Evolutionary conservation across 2,888 invertebrate species (phyloP), one percentile per base, ranked within the genome.

Genomic region (Euproctis similis): DNA sequence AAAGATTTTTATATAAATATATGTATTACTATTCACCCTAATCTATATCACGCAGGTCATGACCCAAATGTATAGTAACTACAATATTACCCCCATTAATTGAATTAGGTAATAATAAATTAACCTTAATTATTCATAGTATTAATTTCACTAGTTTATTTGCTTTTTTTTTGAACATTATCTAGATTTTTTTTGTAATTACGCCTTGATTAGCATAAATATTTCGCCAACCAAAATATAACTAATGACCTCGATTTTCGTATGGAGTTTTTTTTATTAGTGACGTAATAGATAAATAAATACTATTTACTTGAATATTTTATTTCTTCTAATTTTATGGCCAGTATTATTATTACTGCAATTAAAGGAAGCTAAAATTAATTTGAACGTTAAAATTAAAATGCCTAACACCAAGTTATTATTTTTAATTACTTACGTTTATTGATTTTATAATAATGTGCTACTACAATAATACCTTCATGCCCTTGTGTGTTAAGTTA

Each of bases 191-290:
- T 34, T 19, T 8, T 36, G 11, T 30, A 18, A 21, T 26, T 28
- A 13, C 20, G 26, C 34, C 44, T 50, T 28, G 29, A 39, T 29
- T 26, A 36, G 28, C 28, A 30, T 32, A 23, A 26, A 30, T 19
- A 12, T 24, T 8, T 13, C 26, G 26, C 23, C n/a, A 30, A 37
- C 17, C 39, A n/a, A n/a, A n/a, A n/a, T n/a, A n/a, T n/a, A n/a
- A n/a, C n/a, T n/a, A n/a, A n/a, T n/a, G n/a, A n/a, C n/a, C n/a
- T n/a, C n/a, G n/a, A n/a, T n/a, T n/a, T n/a, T n/a, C n/a, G n/a
- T n/a, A n/a, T n/a, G n/a, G n/a, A n/a, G n/a, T n/a, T n/a, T n/a
- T n/a, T n/a, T n/a, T n/a, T 28, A 36, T 31, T 49, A 11, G 30
- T 3, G 14, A 14, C 14, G 14, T 8, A 18, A 18, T 18, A 8